Evolutionary conservation across 2,888 invertebrate genomes (phyloP), one percentile per base, ranked within the genome.

Genomic region (Nowickia ferox): DNA sequence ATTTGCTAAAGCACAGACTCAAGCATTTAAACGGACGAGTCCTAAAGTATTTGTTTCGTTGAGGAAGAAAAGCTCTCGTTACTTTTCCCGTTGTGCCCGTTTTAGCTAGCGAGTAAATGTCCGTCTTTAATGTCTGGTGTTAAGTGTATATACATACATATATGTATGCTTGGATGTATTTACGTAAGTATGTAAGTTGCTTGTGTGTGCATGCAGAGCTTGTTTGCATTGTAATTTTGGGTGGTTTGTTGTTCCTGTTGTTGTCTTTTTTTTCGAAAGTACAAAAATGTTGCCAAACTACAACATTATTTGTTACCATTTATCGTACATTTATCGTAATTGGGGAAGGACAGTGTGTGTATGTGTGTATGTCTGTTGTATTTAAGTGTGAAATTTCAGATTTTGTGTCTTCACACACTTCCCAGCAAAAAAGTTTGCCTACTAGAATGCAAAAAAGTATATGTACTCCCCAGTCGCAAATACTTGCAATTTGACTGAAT

Each of bases 221-320:
- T 48, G 80, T 84, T 76, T 84, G 71, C 51, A 84, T 79, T 84
- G 71, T 69, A 44, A 84, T 84, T 76, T 80, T 84, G 80, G 80
- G 76, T 80, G 76, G 79, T 80, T 79, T 57, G 72, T 84, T 55
- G 78, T 59, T 44, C 13, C 17, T 75, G 42, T 55, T 63, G 44
- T 72, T 71, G 38, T 40, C 66, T 13, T 68, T 75, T 61, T 44
- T 75, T 84, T 84, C 57, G 80, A 84, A 84, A 84, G 80, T 80
- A 80, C 71, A 80, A 80, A 84, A 80, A 80, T 80, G 69, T 66
- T 84, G 84, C 80, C 75, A 84, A 79, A 80, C 84, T 66, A 84
- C 84, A 80, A 71, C 79, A 79, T 84, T 84, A 84, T 79, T 75
- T 79, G 71, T 84, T 84, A 75, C 74, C 84, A 75, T 78, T 84